Conservation (phyloP, 2,113 vertebrate genomes). For the Clarias batrachus region DNA sequence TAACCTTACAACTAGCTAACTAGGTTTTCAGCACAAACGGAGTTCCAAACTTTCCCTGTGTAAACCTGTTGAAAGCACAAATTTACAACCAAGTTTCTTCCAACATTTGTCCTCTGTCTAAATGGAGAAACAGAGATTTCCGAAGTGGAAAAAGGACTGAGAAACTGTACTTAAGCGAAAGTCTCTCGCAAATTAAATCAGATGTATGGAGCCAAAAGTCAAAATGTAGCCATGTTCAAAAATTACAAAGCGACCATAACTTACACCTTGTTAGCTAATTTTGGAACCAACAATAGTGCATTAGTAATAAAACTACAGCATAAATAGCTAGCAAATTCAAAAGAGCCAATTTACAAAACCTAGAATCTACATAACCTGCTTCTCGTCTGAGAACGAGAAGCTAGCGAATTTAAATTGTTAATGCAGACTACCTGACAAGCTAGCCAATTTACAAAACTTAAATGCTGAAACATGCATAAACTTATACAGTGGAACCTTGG, state of each 20-base stretch:
- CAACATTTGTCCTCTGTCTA: background rate
- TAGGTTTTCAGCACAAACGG: too few species aligned
- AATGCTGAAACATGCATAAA: too few species aligned
- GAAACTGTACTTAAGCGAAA: background rate
- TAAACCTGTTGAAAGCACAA: too few species aligned
- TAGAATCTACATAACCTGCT: too few species aligned
- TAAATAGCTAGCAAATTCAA: background rate
- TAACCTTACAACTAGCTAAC: too few species aligned
- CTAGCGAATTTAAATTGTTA: too few species aligned
- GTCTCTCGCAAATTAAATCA: background rate
- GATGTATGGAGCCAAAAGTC: background rate
- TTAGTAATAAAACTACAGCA: background rate
- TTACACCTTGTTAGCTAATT: background rate
- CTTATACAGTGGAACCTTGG: too few species aligned
- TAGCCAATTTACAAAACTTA: too few species aligned
- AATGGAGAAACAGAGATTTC: background rate
- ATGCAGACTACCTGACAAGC: too few species aligned
- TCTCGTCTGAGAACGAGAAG: too few species aligned
- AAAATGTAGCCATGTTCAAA: background rate
- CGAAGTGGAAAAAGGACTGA: background rate
- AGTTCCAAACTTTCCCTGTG: too few species aligned
- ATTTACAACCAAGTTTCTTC: background rate
- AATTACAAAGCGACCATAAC: background rate
- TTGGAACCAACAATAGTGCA: background rate
- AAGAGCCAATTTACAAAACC: background rate